These are phyloP conservation scores for Pongo pygmaeus DNA, from an alignment of 2,113 vertebrate genomes.

Conservation along the genomic window DNA sequence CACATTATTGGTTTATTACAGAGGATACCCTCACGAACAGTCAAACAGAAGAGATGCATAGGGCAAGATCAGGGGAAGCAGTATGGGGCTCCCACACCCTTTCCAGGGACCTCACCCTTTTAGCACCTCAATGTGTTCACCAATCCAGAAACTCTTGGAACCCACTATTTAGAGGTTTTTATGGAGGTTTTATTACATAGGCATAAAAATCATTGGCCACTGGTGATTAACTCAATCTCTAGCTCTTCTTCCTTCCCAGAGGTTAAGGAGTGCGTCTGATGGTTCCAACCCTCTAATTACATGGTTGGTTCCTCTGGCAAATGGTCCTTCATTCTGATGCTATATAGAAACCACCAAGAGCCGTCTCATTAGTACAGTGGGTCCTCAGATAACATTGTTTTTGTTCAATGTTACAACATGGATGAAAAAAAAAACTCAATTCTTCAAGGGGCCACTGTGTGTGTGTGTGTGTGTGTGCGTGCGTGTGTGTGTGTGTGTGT, in stretches of 20 bases:
- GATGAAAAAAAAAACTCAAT: not conserved
- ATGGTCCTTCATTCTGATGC: not conserved
- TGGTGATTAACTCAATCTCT: not conserved
- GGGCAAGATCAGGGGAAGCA: not conserved
- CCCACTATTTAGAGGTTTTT: not conserved
- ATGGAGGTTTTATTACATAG: not conserved
- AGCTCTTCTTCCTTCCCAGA: not conserved
- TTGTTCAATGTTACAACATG: not conserved
- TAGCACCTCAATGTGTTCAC: not conserved
- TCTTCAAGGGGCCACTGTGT: too few relatives aligned
- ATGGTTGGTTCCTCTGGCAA: not conserved
- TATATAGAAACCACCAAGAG: not conserved
- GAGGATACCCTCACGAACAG: not conserved
- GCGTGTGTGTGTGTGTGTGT: too few relatives aligned
- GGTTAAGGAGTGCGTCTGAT: not conserved
- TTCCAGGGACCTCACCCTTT: not conserved
- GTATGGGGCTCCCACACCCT: too few relatives aligned
- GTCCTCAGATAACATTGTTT: not conserved
- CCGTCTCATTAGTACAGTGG: not conserved
- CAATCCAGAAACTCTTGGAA: not conserved
- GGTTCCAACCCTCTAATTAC: not conserved
- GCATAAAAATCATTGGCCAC: not conserved
- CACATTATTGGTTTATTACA: not conserved
- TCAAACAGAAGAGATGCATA: not conserved
- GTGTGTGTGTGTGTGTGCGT: not conserved